Evolutionary conservation across 2,888 invertebrate species (phyloP).

Genomic region (Cryptocephalus moraei): DNA sequence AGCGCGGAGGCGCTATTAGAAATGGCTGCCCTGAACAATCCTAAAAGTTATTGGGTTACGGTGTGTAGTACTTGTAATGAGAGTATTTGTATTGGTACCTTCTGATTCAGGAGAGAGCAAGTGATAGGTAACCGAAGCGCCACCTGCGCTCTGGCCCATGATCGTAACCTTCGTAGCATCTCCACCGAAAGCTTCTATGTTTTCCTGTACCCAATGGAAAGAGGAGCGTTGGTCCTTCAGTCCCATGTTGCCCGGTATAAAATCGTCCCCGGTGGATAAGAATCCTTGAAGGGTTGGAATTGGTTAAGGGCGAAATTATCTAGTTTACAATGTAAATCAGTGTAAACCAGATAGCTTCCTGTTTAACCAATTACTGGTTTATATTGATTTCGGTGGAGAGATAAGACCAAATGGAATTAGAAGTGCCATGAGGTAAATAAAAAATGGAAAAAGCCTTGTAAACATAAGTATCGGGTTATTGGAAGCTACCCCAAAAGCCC

Average conservation of each 20-base stretch:
- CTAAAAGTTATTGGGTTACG: neutral
- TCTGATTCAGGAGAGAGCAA: slow-evolving; percentile 4
- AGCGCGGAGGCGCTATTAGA: slow-evolving; percentile 24
- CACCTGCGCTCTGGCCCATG: slow-evolving; percentile 61
- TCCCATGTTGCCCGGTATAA: slow-evolving; percentile 59
- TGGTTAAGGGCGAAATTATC: slow-evolving; percentile 46
- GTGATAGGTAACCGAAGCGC: slow-evolving; percentile 33
- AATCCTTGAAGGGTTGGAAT: slow-evolving; percentile 44
- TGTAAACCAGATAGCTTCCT: too few species aligned
- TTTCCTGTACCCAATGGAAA: slow-evolving; percentile 55
- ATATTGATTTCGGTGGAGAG: too few species aligned
- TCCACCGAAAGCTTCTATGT: slow-evolving; percentile 60
- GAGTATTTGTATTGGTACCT: neutral
- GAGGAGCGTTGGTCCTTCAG: slow-evolving; percentile 63
- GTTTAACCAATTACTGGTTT: too few species aligned
- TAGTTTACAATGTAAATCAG: slow-evolving; percentile 56
- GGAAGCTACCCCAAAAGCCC: too few species aligned
- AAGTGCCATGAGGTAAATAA: too few species aligned
- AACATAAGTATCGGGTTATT: too few species aligned
- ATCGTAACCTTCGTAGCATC: slow-evolving; percentile 57
- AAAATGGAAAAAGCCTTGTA: too few species aligned
- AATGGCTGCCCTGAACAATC: slow-evolving; percentile 23
- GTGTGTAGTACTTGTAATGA: too few species aligned
- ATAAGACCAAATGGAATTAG: too few species aligned
- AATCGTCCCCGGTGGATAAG: slow-evolving; percentile 58